phyloP scores from a whole-genome alignment of 2,797 vertebrate genomes.

The Podarcis lilfordi region DNA sequence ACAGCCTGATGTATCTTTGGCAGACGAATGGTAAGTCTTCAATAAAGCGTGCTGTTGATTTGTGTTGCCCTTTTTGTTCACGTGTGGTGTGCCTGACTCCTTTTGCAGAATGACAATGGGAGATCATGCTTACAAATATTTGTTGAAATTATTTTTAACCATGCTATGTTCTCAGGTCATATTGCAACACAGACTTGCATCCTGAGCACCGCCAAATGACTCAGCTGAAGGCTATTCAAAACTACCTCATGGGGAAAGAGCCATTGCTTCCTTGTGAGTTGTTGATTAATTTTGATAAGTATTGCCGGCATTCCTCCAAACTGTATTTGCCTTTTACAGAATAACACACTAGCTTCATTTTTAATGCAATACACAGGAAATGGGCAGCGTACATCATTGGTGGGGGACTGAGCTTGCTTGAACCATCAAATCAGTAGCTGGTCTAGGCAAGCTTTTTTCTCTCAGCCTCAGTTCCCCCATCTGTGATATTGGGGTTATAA shows the following conservation, averaged over 20 bases:
- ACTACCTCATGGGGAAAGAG: constrained; percentile 92
- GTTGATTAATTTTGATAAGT: background rate
- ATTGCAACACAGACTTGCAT: constrained; percentile 94
- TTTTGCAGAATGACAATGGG: constrained; percentile 60
- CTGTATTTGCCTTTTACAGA: background rate
- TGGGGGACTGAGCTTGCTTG: background rate
- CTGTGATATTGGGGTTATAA: background rate
- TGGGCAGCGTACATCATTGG: too few relatives aligned
- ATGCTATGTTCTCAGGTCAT: constrained; percentile 83
- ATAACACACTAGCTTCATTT: background rate
- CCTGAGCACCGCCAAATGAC: constrained; percentile 91
- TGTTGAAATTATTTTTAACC: constrained; percentile 52
- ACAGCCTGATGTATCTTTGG: constrained; percentile 94
- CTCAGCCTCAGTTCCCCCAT: background rate
- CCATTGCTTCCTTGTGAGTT: constrained; percentile 90
- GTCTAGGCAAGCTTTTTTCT: background rate
- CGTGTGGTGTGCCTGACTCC: constrained; percentile 63
- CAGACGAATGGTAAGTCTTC: constrained; percentile 93
- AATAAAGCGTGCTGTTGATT: constrained; percentile 59
- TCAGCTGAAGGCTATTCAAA: constrained; percentile 94
- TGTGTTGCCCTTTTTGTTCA: constrained; percentile 48
- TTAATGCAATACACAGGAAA: background rate
- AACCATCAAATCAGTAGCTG: background rate
- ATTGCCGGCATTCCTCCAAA: background rate
- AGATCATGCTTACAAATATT: constrained; percentile 10